Base-by-base conservation (phyloP, 2,888 invertebrate species). In the Drosophila histrio region DNA sequence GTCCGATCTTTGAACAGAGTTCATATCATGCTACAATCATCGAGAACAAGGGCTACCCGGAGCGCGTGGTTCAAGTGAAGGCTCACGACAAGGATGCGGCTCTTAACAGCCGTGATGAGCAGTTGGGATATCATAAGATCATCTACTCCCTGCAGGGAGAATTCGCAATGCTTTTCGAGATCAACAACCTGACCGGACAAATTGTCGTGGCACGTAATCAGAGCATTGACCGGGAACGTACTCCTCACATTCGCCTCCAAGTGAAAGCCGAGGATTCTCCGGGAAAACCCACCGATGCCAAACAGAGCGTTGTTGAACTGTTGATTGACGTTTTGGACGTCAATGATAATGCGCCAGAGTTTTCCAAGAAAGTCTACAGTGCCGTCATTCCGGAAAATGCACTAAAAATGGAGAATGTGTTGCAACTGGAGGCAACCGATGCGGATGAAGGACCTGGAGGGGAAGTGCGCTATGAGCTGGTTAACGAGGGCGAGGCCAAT, bases 301-400 rank as follows among this genome's bases (percentile, higher is more conserved):
- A 94, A 28, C 94, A 94, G 72, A 93, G 94, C 0, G 92, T 94
- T 2, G 94, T 94, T 0, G 93, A 94, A 73, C 93, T 96, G 9
- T 92, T 93, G 0, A 93, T 96, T 7, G 95, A 95, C 80, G 94
- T 96, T 0, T 90, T 95, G 0, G 96, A 96, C 85, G 95, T 96
- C 0, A 96, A 97, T 81, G 96, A 97, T 78, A 96, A 96, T 86
- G 93, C 95, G 0, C 96, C 96, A 0, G 90, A 91, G 1, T 96
- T 96, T 86, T 93, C 93, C 2, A 94, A 94, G 76, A 91, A 92
- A 21, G 92, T 93, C 11, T 96, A 96, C 89, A 79, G 94, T 76
- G 95, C 95, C 4, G 96, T 96, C 0, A 95, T 96, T 26, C 95
- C 96, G 0, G 96, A 96, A 90, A 96, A 96, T 83, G 95, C 95